Evolutionary conservation across 2,888 invertebrate species (phyloP).

Genomic region (Eupithecia inturbata): DNA sequence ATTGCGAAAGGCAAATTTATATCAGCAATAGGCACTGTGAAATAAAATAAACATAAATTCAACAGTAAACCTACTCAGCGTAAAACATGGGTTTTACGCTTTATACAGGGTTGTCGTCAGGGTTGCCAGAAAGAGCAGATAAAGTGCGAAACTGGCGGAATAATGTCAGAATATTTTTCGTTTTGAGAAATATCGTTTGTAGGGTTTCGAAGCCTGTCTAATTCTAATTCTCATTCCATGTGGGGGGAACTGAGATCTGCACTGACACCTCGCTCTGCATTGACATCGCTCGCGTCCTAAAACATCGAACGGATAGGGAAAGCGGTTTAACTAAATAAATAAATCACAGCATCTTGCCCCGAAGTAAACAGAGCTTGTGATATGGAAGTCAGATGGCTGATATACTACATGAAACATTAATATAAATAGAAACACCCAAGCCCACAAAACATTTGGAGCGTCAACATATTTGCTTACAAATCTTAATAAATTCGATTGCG

Average conservation of each 20-base stretch:
- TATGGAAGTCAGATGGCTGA: background rate
- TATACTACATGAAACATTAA: background rate
- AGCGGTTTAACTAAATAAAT: background rate
- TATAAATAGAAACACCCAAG: background rate
- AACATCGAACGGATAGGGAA: background rate
- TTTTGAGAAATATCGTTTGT: background rate
- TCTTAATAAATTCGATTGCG: background rate
- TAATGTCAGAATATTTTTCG: background rate
- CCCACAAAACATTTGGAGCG: background rate
- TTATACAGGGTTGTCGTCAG: background rate
- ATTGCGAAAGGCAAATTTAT: background rate
- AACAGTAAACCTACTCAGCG: constrained; percentile 1
- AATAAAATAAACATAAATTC: constrained; percentile 6
- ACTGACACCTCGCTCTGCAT: too few species aligned
- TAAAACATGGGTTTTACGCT: constrained; percentile 1
- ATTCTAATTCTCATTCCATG: too few species aligned
- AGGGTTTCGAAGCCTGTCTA: background rate
- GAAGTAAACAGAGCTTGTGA: background rate
- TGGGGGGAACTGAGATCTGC: too few species aligned
- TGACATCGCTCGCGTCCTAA: constrained; percentile 4
- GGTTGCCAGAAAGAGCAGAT: background rate
- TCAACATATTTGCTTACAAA: background rate
- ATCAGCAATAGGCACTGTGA: constrained; percentile 2
- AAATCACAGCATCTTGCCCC: background rate
- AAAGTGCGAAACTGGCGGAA: background rate